A percentile compares a stretch with the other conserved stretches of the same genome.
These are phyloP conservation scores for Discoglossus pictus DNA, from an alignment of 2,797 vertebrate species.

Conservation along the genomic window DNA sequence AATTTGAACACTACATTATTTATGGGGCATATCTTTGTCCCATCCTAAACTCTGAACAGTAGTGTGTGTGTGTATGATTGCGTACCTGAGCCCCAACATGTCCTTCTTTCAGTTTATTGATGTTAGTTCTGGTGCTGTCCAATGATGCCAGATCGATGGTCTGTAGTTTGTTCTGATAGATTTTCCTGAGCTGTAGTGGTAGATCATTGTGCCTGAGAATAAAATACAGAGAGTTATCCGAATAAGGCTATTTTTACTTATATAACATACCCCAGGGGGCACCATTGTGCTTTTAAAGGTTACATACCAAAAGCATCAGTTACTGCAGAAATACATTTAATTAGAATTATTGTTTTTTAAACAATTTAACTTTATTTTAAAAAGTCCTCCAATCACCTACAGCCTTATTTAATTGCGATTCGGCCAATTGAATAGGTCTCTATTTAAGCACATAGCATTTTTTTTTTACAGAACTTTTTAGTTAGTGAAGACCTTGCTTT, in stretches of 20 bases:
- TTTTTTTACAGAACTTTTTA: no score
- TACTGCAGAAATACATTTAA: not conserved
- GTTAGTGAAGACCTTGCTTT: no score
- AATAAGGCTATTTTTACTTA: not conserved
- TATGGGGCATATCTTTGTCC: no score
- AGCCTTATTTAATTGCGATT: no score
- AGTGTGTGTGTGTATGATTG: not conserved
- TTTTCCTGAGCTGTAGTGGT: slow-evolving; percentile 80
- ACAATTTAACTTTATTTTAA: no score
- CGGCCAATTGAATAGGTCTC: no score
- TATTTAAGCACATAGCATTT: no score
- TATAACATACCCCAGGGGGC: no score
- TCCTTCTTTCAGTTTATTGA: slow-evolving; percentile 80
- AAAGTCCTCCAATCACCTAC: no score
- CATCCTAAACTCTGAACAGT: no score
- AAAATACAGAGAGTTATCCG: not conserved
- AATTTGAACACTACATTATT: no score
- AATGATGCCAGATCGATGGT: slow-evolving; percentile 73
- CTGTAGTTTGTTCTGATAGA: slow-evolving; percentile 79
- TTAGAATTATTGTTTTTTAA: not conserved
- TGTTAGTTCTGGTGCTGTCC: slow-evolving; percentile 84
- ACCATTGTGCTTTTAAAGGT: not conserved
- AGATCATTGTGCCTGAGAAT: slow-evolving; percentile 86
- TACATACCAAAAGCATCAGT: not conserved
- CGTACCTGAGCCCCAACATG: slow-evolving; percentile 85